Base-by-base conservation (phyloP, 2,113 vertebrate genomes). In the Calcarius ornatus region DNA sequence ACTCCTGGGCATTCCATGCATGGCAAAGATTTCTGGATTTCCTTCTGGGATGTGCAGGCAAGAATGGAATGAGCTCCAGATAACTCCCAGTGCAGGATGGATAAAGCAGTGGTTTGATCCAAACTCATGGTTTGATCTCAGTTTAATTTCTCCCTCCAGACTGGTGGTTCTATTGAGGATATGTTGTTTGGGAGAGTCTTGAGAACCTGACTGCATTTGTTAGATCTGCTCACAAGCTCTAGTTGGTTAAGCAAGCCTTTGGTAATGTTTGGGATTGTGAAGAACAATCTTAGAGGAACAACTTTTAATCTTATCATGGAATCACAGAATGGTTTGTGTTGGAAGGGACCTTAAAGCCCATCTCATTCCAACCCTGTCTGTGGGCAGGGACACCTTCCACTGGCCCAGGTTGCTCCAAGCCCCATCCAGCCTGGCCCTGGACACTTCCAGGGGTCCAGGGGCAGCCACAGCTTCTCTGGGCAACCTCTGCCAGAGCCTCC, bases 291-390 rank as follows among this genome's bases (percentile, higher is more conserved):
- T n/a, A n/a, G n/a, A n/a, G n/a, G 19, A 80, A 28, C 7, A 38
- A 23, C 13, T 54, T 50, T 70, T 48, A 35, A 51, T 35, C 20
- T 85, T 76, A 27, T 16, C 4, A 7, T 35, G 31, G 24, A 47
- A 20, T 40, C 23, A 24, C 15, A 11, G 28, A 40, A 35, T 31
- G 24, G 13, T 66, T 81, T 60, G 16, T 0, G 24, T n/a, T 47
- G 38, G n/a, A 76, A 54, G 14, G 14, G 24, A 35, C 21, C 24
- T 7, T 6, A 40, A 40, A 40, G 21, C 3, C 3, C 25, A 31
- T 35, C 35, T 35, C 0, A 0, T 53, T 53, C 19, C 42, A 47
- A 1, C 9, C 11, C 9, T 23, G 1, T 9, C 43, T 50, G 1
- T 27, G 28, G 24, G 13, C 53, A 82, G 38, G 9, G 78, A 31